Conservation (phyloP, 2,888 invertebrate species). For the Thecocarcelia acutangulata region DNA sequence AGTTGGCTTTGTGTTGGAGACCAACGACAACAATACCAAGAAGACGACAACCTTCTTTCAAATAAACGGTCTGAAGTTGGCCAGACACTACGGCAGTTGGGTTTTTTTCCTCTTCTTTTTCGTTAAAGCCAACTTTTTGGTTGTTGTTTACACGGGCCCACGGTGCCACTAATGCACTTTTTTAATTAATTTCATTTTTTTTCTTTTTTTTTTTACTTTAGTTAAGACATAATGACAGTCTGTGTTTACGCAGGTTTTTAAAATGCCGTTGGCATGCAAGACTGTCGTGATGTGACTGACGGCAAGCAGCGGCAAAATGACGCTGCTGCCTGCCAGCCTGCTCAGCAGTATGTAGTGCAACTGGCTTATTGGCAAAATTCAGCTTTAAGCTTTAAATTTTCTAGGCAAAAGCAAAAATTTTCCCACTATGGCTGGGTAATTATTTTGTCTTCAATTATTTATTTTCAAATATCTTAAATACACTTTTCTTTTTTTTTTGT, state of each 20-base stretch:
- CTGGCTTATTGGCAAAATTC: constrained; percentile 15
- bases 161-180: constrained; percentile 29
- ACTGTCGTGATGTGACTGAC: not conserved
- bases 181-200: not conserved
- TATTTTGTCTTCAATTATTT: no score
- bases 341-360: no score
- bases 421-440: no score
- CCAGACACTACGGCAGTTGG: constrained; percentile 65
- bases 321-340: not conserved
- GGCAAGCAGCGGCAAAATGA: not conserved
- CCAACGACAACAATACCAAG: constrained; percentile 28
- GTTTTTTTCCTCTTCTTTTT: constrained; percentile 12
- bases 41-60: not conserved
- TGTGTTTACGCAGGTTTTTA: constrained; percentile 12
- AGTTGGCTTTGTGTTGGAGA: constrained; percentile 51
- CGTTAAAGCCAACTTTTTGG: constrained; percentile 5
- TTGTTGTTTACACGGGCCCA: constrained; percentile 38
- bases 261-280: constrained; percentile 29
- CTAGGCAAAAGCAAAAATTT: no score
- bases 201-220: not conserved
- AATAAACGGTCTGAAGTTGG: constrained; percentile 56
- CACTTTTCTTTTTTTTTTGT: not conserved
- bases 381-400: not conserved
- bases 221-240: constrained; percentile 36
- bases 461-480: no score